These are phyloP conservation scores for Hormaphis cornu DNA, from an alignment of 1,140 invertebrate species.

Conservation along the genomic window DNA sequence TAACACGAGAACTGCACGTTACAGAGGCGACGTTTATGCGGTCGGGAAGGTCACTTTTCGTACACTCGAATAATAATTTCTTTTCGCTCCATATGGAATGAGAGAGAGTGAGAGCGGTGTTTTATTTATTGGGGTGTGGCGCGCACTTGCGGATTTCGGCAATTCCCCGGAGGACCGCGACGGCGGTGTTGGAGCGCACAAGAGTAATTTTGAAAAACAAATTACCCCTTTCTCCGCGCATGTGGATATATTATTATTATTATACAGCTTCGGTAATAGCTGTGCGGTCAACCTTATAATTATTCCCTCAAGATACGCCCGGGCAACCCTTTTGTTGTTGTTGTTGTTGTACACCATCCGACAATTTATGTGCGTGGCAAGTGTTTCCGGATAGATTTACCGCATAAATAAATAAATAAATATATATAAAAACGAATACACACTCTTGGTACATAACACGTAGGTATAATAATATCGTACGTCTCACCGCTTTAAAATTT, in stretches of 20 bases:
- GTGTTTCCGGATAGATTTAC: slow-evolving; percentile 2
- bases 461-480: no score
- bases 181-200: neutral
- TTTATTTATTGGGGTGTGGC: slow-evolving; percentile 5
- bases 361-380: slow-evolving; percentile 26
- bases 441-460: no score
- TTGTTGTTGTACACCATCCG: no score
- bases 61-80: slow-evolving; percentile 24
- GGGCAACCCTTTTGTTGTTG: slow-evolving; percentile 24
- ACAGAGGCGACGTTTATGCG: neutral
- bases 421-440: no score
- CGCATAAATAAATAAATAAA: no score
- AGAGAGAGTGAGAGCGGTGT: no score
- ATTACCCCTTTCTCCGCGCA: slow-evolving; percentile 4
- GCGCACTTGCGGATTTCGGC: neutral
- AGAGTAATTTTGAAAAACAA: slow-evolving; percentile 30
- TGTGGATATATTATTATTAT: no score
- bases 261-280: neutral
- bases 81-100: slow-evolving; percentile 11
- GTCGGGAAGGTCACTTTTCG: slow-evolving; percentile 17
- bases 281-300: slow-evolving; percentile 32
- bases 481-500: no score
- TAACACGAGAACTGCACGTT: slow-evolving; percentile 13
- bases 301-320: slow-evolving; percentile 24
- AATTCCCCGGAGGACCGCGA: neutral